These are phyloP conservation scores for Zaprionus davidi DNA, from an alignment of 1,140 invertebrate genomes.

Conservation along the genomic window DNA sequence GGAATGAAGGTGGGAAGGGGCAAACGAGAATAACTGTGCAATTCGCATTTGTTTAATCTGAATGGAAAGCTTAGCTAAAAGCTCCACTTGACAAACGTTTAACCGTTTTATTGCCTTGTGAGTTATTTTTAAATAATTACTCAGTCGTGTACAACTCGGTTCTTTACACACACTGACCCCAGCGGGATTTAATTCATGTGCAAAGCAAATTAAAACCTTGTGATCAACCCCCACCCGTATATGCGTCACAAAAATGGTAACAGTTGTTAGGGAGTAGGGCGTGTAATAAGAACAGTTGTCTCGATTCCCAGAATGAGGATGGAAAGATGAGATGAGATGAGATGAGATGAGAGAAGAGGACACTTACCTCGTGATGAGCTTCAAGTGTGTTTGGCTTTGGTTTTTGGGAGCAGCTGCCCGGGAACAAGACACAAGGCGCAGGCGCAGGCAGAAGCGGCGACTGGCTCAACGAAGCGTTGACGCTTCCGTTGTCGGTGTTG, in stretches of 20 bases:
- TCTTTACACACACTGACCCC: conserved; percentile 26
- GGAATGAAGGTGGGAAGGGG: background rate
- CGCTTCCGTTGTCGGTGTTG: conserved; percentile 40
- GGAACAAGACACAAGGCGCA: conserved; percentile 8
- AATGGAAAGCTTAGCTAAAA: conserved; percentile 42
- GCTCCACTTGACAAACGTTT: conserved; percentile 33
- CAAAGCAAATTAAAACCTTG: background rate
- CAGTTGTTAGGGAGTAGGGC: conserved; percentile 29
- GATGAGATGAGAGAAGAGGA: conserved; percentile 5
- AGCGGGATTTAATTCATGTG: background rate
- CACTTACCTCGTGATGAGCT: conserved; percentile 48
- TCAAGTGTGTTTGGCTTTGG: conserved; percentile 27
- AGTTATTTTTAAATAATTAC: conserved; percentile 50
- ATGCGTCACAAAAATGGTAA: conserved; percentile 9
- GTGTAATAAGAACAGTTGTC: conserved; percentile 30
- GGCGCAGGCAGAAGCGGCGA: conserved; percentile 28
- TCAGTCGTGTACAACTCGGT: conserved; percentile 61
- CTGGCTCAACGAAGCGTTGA: conserved; percentile 48
- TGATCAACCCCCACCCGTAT: conserved; percentile 8
- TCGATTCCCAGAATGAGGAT: conserved; percentile 17
- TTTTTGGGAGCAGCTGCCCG: conserved; percentile 24
- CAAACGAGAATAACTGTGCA: background rate
- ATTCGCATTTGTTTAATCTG: conserved; percentile 40
- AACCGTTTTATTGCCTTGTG: conserved; percentile 31
- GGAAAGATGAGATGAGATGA: background rate